phyloP scores from a whole-genome alignment of 2,113 vertebrate genomes.

The Rafetus swinhoei region DNA sequence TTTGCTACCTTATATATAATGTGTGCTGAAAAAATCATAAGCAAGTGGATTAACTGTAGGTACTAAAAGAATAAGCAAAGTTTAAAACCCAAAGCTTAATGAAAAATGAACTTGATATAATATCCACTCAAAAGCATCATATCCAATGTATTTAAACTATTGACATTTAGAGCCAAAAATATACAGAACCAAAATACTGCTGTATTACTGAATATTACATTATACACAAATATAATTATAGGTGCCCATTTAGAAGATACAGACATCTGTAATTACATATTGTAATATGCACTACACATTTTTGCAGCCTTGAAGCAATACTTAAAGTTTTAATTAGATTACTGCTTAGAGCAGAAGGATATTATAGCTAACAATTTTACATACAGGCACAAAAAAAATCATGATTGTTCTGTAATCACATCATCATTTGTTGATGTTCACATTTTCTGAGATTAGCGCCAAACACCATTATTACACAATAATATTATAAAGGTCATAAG shows the following conservation, averaged over 20 bases:
- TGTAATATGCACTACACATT: not conserved
- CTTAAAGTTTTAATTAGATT: constrained; percentile 16
- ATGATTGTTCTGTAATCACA: not conserved
- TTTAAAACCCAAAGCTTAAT: not conserved
- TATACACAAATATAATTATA: not conserved
- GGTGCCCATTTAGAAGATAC: not conserved
- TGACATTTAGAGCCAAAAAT: not conserved
- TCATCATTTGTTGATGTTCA: not conserved
- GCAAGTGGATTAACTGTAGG: not conserved
- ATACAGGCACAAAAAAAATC: not conserved
- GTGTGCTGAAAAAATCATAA: not conserved
- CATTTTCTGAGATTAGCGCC: not conserved
- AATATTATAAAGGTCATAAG: not conserved
- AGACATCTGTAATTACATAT: not conserved
- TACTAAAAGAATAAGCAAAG: not conserved
- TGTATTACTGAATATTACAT: not conserved
- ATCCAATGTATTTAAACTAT: not conserved
- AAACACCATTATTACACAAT: not conserved
- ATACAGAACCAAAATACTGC: not conserved
- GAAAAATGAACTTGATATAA: not conserved
- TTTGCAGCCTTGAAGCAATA: not conserved
- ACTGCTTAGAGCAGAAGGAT: not conserved
- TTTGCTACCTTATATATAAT: rapidly evolving
- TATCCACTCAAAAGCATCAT: not conserved
- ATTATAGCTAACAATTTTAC: constrained; percentile 13